Evolutionary conservation across 2,113 vertebrate genomes (phyloP), one percentile per base, ranked within the genome.

Genomic region (Dasypus novemcinctus): DNA sequence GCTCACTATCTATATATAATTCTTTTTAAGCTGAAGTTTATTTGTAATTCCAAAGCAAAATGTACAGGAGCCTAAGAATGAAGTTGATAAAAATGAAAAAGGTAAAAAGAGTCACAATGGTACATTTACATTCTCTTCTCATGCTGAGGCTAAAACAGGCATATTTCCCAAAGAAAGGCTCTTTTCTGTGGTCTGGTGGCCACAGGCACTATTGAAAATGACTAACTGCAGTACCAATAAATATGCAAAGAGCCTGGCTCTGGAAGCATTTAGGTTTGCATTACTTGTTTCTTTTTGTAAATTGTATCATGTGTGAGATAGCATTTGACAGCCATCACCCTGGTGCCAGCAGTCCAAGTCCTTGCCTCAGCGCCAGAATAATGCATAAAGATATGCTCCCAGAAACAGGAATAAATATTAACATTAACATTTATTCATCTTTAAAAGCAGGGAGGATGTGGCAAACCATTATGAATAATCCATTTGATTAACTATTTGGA

Each of bases 401-500:
- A 18, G 38, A 91, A 11, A 57, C 1, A 59, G 49, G 43, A 75
- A 89, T 54, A 79, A 89, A 75, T 6, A 87, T 1, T 89, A 79
- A 80, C 43, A 75, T 71, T 80, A 85, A 79, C 41, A 59, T 27
- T 18, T 68, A 63, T 76, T 31, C 59, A 36, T 33, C 66, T 82
- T 88, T 41, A 86, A 68, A 94, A 90, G 82, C 68, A 66, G 68
- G 36, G 29, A 92, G 54, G 85, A 54, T 71, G 72, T 88, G 68
- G 68, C 33, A 93, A 54, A 86, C 15, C 23, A 33, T n/a, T 90
- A 87, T 29, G 57, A 91, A 78, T 72, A 94, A 75, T 80, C 61
- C 49, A 87, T 88, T 21, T 95, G 81, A 96, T 31, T 74, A 90
- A 92, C 87, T 89, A 76, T 46, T 90, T 92, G 90, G 52, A 84